phyloP scores from a whole-genome alignment of 2,888 invertebrate genomes.

The Palloptera scutellata region DNA sequence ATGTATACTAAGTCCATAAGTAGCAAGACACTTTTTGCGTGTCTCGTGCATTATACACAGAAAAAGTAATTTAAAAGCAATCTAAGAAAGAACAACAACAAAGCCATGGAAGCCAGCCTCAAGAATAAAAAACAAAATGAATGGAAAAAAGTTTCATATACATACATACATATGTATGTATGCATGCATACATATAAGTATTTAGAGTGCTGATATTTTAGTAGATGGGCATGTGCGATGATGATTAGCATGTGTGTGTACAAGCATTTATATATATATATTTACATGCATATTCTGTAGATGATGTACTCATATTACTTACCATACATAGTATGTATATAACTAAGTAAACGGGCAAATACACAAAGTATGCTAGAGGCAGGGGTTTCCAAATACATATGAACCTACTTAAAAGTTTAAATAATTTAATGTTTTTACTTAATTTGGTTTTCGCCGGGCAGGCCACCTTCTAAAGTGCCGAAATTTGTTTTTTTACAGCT shows the following conservation, averaged over 20 bases:
- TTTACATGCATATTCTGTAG: conserved; percentile 11
- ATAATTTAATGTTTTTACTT: no score
- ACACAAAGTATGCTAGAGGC: conserved; percentile 12
- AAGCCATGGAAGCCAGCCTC: not conserved
- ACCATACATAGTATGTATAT: conserved; percentile 29
- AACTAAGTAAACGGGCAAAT: conserved; percentile 35
- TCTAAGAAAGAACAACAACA: conserved; percentile 34
- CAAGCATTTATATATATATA: not conserved
- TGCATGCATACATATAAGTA: conserved; percentile 1
- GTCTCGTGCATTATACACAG: conserved; percentile 3
- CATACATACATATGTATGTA: not conserved
- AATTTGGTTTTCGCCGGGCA: no score
- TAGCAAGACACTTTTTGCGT: not conserved
- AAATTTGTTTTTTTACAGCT: no score
- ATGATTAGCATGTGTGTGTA: not conserved
- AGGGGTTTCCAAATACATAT: conserved; percentile 20
- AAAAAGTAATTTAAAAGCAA: conserved; percentile 38
- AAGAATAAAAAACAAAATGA: conserved; percentile 5
- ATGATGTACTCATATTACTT: no score
- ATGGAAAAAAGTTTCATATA: not conserved
- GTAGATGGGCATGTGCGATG: conserved; percentile 15
- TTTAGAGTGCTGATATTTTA: conserved; percentile 35
- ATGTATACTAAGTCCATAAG: conserved; percentile 3
- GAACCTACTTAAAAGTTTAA: no score
- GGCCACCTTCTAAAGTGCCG: no score